Percentiles rank a stretch among this genome's conserved stretches.
These are phyloP conservation scores for Ectemnius cavifrons DNA, from an alignment of 2,888 invertebrate species.

Conservation along the genomic window DNA sequence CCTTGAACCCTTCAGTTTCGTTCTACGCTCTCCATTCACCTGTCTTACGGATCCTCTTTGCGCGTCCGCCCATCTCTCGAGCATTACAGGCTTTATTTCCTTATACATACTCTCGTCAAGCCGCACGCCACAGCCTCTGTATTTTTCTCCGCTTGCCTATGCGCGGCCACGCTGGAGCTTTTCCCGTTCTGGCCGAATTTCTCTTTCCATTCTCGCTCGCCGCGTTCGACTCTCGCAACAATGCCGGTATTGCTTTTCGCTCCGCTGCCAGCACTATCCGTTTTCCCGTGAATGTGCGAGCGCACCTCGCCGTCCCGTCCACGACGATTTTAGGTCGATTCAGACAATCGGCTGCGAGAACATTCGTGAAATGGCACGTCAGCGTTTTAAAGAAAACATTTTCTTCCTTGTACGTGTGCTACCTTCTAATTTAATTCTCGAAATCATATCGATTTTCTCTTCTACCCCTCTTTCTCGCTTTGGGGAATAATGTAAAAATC, in stretches of 20 bases:
- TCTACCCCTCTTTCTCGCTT: background rate
- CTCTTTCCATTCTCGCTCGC: slow-evolving; percentile 1
- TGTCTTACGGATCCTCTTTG: slow-evolving; percentile 10
- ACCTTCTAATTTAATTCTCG: too few species aligned
- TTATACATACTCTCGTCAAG: background rate
- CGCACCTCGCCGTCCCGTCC: background rate
- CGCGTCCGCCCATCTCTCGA: slow-evolving; percentile 2
- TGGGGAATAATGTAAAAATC: background rate
- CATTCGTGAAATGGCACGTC: too few species aligned
- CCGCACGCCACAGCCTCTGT: slow-evolving; percentile 3
- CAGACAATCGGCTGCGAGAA: background rate
- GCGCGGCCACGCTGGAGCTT: background rate
- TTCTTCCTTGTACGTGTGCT: too few species aligned
- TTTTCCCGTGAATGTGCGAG: slow-evolving; percentile 3
- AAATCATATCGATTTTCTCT: too few species aligned
- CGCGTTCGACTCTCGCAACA: slow-evolving; percentile 5
- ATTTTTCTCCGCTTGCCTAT: slow-evolving; percentile 4
- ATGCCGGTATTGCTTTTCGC: slow-evolving; percentile 1
- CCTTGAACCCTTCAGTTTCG: slow-evolving; percentile 9
- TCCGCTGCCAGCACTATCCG: background rate
- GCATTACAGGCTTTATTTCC: slow-evolving; percentile 23
- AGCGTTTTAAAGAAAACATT: too few species aligned
- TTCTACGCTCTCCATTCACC: slow-evolving; percentile 8
- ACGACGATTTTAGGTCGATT: background rate
- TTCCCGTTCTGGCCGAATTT: background rate